phyloP scores from a whole-genome alignment of 2,797 vertebrate species.

The Sebastes itinus region DNA sequence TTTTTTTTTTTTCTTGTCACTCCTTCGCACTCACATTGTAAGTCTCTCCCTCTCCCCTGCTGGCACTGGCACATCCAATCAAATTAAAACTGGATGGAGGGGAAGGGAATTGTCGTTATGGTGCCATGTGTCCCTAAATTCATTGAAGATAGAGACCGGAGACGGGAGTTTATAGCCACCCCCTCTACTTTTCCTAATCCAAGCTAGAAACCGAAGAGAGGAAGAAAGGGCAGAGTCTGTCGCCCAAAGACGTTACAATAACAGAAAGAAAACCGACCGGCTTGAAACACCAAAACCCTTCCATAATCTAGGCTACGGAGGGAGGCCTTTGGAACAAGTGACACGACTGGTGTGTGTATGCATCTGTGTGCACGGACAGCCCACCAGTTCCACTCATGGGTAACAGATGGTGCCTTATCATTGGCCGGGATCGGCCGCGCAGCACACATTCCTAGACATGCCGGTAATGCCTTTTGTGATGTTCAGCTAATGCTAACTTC shows the following conservation, averaged over 20 bases:
- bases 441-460: constrained; percentile 84
- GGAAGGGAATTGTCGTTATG: constrained; percentile 33
- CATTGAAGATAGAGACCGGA: constrained; percentile 40
- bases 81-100: constrained; percentile 58
- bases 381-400: constrained; percentile 69
- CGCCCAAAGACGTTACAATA: constrained; percentile 78
- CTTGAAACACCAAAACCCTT: constrained; percentile 50
- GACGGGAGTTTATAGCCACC: constrained; percentile 52
- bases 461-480: constrained; percentile 80
- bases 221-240: constrained; percentile 77
- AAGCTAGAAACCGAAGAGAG: constrained; percentile 78
- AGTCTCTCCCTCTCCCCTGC: constrained; percentile 33
- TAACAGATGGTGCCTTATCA: constrained; percentile 86
- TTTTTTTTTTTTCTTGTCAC: constrained; percentile 25
- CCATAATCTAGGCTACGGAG: constrained; percentile 58
- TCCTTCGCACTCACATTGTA: constrained; percentile 15
- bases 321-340: constrained; percentile 61
- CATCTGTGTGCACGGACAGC: constrained; percentile 50
- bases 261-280: constrained; percentile 67
- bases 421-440: constrained; percentile 69
- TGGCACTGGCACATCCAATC: constrained; percentile 70
- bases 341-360: constrained; percentile 54
- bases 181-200: constrained; percentile 76
- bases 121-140: constrained; percentile 35
- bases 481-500: constrained; percentile 75